A percentile compares a stretch with the other conserved stretches of the same genome.
Conservation (phyloP, 1,140 invertebrate genomes). For the Laupala kohalensis region DNA sequence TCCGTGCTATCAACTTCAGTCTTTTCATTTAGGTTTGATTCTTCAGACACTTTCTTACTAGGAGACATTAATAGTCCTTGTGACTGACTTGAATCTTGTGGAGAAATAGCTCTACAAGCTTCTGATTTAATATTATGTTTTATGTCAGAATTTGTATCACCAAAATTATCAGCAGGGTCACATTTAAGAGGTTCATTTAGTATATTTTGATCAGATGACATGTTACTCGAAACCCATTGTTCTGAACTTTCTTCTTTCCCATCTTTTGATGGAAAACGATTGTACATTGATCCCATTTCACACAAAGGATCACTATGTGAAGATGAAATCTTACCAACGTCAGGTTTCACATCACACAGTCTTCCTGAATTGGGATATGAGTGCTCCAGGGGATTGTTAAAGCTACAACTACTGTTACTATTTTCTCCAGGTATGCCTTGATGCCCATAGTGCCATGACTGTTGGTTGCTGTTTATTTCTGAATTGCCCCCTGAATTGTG, state of each 20-base stretch:
- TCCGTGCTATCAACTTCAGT: not conserved
- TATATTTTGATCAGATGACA: not conserved
- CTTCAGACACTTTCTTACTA: not conserved
- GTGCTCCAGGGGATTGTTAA: not conserved
- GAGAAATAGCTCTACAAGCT: not conserved
- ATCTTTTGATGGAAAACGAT: not conserved
- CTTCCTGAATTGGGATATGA: not conserved
- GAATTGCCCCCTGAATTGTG: constrained; percentile 4
- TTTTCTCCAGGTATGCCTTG: not conserved
- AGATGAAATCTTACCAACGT: not conserved
- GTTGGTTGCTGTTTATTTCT: constrained; percentile 6
- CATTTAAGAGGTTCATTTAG: not conserved
- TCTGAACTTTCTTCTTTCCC: not conserved
- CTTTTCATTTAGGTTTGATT: not conserved
- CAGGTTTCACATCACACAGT: not conserved
- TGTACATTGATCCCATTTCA: not conserved
- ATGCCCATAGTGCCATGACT: not conserved
- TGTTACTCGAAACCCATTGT: not conserved
- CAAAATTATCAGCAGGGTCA: not conserved
- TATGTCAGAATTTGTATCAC: not conserved
- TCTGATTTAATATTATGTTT: not conserved
- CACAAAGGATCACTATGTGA: not conserved
- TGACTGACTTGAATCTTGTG: not conserved
- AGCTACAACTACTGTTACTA: not conserved
- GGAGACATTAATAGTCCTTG: not conserved